Conservation (phyloP, 2,113 vertebrate species). For the Megaceryle maxima region DNA sequence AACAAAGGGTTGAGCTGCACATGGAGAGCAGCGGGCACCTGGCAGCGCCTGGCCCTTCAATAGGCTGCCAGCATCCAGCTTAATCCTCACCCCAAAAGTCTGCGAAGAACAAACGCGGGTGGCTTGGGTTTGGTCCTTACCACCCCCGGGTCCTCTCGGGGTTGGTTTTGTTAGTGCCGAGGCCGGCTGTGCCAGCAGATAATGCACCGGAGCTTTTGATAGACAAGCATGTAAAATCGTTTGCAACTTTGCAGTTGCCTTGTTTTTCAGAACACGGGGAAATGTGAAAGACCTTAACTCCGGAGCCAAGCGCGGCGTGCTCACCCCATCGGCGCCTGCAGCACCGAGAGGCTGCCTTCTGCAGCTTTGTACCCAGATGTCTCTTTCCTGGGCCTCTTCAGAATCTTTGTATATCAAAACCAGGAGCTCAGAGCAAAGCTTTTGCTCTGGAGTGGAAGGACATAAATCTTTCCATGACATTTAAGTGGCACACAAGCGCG, state of each 20-base stretch:
- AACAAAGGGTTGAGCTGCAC: constrained; percentile 57
- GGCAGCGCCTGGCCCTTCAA: background rate
- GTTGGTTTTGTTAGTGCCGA: background rate
- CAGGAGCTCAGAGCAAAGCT: background rate
- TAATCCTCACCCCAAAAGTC: background rate
- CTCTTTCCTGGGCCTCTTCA: background rate
- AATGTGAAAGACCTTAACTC: background rate
- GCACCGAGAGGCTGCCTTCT: background rate
- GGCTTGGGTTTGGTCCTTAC: background rate
- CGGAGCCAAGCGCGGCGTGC: accelerated
- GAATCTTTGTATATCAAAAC: background rate
- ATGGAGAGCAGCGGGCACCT: constrained; percentile 41
- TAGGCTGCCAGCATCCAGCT: background rate
- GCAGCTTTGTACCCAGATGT: background rate
- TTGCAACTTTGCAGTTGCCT: background rate
- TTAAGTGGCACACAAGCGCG: accelerated
- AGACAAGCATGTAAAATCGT: background rate
- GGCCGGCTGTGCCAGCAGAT: background rate
- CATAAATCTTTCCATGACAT: background rate
- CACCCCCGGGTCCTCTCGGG: background rate
- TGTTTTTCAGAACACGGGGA: accelerated
- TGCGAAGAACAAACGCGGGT: background rate
- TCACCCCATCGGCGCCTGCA: accelerated
- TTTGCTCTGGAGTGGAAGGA: background rate
- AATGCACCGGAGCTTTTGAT: background rate